Evolutionary conservation across 2,888 invertebrate species (phyloP), one percentile per base, ranked within the genome.

Genomic region (Sphaeridia pumilis): DNA sequence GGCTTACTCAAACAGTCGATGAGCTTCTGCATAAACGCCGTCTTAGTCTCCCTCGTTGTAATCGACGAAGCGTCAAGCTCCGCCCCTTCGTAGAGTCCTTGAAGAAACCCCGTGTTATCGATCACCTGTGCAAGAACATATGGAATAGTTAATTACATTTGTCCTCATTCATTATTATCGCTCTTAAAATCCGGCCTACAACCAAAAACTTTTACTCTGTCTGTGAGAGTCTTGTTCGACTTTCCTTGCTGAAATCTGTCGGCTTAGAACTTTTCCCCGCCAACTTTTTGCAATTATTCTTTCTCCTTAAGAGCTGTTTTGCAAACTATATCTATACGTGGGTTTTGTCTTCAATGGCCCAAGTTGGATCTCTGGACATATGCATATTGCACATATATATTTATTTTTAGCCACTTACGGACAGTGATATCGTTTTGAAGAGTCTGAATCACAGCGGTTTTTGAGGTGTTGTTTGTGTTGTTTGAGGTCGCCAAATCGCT

Each of bases 401-500:
- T n/a, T n/a, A n/a, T n/a, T n/a, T n/a, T n/a, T n/a, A n/a, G n/a
- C n/a, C 55, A 73, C 76, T 77, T 75, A 84, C 88, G 66, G 82
- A 78, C 63, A 81, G 84, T 54, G 93, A 76, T 63, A 98, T 79
- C 72, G 98, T 97, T 70, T 94, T 92, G 51, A 98, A 75, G 74
- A 95, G 98, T 64, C 94, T 78, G 72, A 98, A 98, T n/a, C n/a
- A n/a, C 1, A 98, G 97, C 53, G 98, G 98, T 71, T 93, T 90
- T 67, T 75, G 81, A 36, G 98, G 73, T 58, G 95, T 74, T 72
- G 95, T 95, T 49, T 95, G 95, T 20, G 83, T 88, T 46, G 98
- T 73, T 0, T 84, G 84, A 1, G 97, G 97, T 65, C 89, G 89
- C 70, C 87, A 90, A 43, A 98, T 82, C 67, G 84, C 83, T 74